These are phyloP conservation scores for Schizaphis graminum DNA, from an alignment of 2,888 invertebrate genomes.

Conservation along the genomic window DNA sequence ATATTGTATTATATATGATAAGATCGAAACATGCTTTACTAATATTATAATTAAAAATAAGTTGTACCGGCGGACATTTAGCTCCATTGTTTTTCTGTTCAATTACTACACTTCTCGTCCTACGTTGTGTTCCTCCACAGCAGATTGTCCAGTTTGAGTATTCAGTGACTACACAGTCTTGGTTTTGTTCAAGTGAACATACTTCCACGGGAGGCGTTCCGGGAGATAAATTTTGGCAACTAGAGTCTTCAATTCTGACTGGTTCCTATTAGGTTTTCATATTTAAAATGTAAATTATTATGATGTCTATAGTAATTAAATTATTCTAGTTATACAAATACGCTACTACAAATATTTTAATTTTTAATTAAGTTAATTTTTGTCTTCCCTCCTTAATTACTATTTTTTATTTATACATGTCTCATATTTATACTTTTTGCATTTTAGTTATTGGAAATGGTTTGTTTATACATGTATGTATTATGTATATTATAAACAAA, in stretches of 20 bases:
- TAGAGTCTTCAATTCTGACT: conserved; percentile 70
- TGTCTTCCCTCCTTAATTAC: neutral
- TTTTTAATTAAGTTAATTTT: neutral
- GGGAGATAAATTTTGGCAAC: conserved; percentile 69
- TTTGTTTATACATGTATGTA: neutral
- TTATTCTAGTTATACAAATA: no score
- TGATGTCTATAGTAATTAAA: neutral
- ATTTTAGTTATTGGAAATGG: neutral
- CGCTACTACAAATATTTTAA: neutral
- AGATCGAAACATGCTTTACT: neutral
- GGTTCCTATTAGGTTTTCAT: conserved; percentile 67
- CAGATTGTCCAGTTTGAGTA: conserved; percentile 70
- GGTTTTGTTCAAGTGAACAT: conserved; percentile 70
- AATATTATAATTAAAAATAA: neutral
- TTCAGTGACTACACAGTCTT: conserved; percentile 70
- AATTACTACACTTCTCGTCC: conserved; percentile 71
- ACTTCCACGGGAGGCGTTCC: conserved; percentile 69
- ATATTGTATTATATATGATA: neutral
- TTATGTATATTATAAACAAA: neutral
- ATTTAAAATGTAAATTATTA: neutral
- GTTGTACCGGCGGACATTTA: conserved; percentile 70
- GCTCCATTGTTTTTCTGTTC: conserved; percentile 70
- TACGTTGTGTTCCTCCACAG: conserved; percentile 71
- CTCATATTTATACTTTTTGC: neutral
- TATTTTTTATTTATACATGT: neutral